Conservation (phyloP, 1,140 invertebrate species). For the Lethrus apterus region DNA sequence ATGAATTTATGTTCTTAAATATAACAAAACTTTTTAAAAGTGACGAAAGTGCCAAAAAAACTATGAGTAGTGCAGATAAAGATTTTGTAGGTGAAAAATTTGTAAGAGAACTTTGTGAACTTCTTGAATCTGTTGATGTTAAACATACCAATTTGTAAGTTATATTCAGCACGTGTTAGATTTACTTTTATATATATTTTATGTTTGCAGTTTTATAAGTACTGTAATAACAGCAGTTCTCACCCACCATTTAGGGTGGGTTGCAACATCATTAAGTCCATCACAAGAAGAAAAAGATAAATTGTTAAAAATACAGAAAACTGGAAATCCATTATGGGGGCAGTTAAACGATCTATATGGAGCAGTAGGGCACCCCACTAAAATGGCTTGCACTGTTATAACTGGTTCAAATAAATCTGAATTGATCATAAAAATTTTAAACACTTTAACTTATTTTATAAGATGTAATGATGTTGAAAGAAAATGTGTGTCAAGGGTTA, state of each 20-base stretch:
- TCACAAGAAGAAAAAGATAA: constrained; percentile 20
- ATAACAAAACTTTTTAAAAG: constrained; percentile 11
- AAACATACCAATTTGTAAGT: constrained; percentile 81
- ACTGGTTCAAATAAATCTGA: constrained; percentile 59
- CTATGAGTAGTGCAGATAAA: constrained; percentile 13
- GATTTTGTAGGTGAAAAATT: constrained; percentile 42
- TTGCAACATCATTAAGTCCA: constrained; percentile 58
- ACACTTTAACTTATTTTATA: constrained; percentile 76
- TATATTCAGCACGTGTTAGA: too few species aligned
- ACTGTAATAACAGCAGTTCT: constrained; percentile 79
- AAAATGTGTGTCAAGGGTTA: constrained; percentile 20
- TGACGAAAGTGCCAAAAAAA: constrained; percentile 5
- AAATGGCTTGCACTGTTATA: constrained; percentile 70
- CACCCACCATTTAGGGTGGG: constrained; percentile 86
- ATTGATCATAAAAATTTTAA: constrained; percentile 57
- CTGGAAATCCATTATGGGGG: constrained; percentile 78
- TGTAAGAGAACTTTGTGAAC: constrained; percentile 52
- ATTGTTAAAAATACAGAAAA: constrained; percentile 41
- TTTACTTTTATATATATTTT: not conserved
- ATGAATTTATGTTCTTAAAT: constrained; percentile 15
- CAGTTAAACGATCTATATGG: constrained; percentile 80
- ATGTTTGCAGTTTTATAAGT: constrained; percentile 74
- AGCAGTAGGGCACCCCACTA: constrained; percentile 66
- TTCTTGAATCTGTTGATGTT: constrained; percentile 56
- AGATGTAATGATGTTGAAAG: constrained; percentile 62